Evolutionary conservation across 2,888 invertebrate genomes (phyloP), one percentile per base, ranked within the genome.

Genomic region (Alcis repandata): DNA sequence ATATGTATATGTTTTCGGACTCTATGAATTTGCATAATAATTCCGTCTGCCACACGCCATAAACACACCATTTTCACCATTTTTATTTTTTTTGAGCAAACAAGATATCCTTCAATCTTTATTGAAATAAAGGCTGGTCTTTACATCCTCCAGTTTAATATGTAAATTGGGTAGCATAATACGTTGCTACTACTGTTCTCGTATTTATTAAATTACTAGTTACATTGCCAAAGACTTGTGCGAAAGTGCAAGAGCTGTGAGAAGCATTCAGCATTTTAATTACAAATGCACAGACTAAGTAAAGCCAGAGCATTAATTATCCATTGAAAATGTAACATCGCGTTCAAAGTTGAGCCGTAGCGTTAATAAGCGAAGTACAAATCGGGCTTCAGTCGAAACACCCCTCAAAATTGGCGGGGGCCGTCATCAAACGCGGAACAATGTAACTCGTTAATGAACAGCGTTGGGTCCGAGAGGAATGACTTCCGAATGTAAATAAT

Each of bases 401-500:
- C 19, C 46, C 59, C 56, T 64, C 65, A 60, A 52, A 60, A 65
- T 60, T 33, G 49, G 10, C 40, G 60, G 45, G n/a, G 32, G 45
- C 40, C 52, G 38, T 61, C 51, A 60, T 65, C 60, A 65, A 61
- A 66, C 60, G 53, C 57, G 36, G 60, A 68, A 68, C 72, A 71
- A 73, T 74, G 72, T 72, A 75, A 72, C 68, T 71, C 71, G 68
- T 66, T 71, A 69, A 71, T 68, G 61, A 69, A 69, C 60, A 62
- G 49, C 52, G 66, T 54, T 43, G 63, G 56, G 63, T 67, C 58
- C 61, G 67, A 72, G 80, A 88, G 79, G 78, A 86, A 90, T 85
- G 79, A 87, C 86, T 88, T 87, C 86, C 83, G 85, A 88, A 87
- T 86, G 88, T 89, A 88, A 91, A 89, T 90, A 90, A 89, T 90